Percentiles rank a stretch among this genome's conserved stretches.
Conservation (phyloP, 2,888 invertebrate genomes). For the Noctua pronuba region DNA sequence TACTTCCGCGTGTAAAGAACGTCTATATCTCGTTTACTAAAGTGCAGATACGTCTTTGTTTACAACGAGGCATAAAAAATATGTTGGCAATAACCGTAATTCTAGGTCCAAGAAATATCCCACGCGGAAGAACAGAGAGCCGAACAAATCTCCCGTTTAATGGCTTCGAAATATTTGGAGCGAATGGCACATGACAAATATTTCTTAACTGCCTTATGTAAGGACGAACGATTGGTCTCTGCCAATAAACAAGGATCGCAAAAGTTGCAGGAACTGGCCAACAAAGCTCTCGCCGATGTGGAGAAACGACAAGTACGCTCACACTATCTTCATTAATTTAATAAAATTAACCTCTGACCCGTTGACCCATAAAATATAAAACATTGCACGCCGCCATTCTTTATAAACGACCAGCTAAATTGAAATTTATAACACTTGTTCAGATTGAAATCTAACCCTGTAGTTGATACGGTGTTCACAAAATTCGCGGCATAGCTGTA, state of each 20-base stretch:
- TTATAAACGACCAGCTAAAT: conserved; percentile 53
- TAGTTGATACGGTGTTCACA: conserved; percentile 38
- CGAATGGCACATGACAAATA: conserved; percentile 89
- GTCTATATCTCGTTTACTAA: conserved; percentile 47
- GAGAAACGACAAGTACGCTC: conserved; percentile 83
- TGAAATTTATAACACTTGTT: conserved; percentile 63
- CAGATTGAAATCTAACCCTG: conserved; percentile 57
- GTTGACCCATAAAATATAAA: conserved; percentile 47
- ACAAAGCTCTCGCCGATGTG: conserved; percentile 82
- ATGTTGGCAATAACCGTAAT: conserved; percentile 68
- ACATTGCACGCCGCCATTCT: conserved; percentile 33
- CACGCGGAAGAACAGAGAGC: conserved; percentile 82
- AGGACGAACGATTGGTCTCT: conserved; percentile 84
- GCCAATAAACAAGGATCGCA: conserved; percentile 84
- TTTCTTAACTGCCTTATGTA: conserved; percentile 83
- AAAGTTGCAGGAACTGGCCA: conserved; percentile 81
- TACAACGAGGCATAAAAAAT: conserved; percentile 64
- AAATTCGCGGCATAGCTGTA: conserved; percentile 23
- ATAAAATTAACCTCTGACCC: conserved; percentile 47
- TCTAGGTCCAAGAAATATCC: conserved; percentile 84
- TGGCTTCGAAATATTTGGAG: conserved; percentile 88
- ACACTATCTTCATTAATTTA: conserved; percentile 24
- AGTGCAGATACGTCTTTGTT: conserved; percentile 61
- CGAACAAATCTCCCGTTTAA: conserved; percentile 83
- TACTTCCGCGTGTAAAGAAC: conserved; percentile 25